Base-by-base conservation (phyloP, 2,113 vertebrate species). In the Lanius ludovicianus region DNA sequence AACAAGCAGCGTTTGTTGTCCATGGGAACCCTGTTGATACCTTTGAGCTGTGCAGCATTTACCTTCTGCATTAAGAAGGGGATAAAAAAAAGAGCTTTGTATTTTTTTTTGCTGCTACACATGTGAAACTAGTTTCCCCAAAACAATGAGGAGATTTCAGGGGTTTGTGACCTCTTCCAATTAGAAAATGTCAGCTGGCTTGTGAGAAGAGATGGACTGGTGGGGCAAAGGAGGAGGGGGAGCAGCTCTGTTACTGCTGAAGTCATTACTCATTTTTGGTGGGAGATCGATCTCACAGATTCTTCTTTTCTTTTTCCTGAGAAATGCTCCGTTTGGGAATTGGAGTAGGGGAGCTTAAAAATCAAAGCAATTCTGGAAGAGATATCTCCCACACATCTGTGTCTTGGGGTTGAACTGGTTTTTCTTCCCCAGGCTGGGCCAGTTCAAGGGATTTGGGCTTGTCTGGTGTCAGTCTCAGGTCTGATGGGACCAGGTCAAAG, bases 131-230 rank as follows among this genome's bases (percentile, higher is more conserved):
- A 27, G 15, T 64, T 93, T 93, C 30, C 15, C 20, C 59, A 50
- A 79, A 88, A 80, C 49, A 69, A 19, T 50, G 35, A 41, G 59
- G 49, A 90, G 56, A 63, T 81, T 81, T 88, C 59, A 27, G 55
- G 55, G 42, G 33, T 77, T 93, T 1, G 0, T 67, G 89, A 81
- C 73, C 60, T 75, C 50, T 46, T 84, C 83, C 39, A 90, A 67
- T 90, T 71, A 87, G 69, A 91, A 91, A 47, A 64, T 28, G 44
- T 96, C 78, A 79, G 84, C 28, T 85, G 81, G 52, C n/a, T 71
- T 70, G 68, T 47, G 52, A 75, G 50, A 86, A 75, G 50, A 86
- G 60, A n/a, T 67, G 62, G 75, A 13, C 28, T 78, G 70, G 22
- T 62, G 56, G 37, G 62, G 44, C 0, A 2, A 9, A 60, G 57